Percentiles rank a stretch among this genome's conserved stretches.
Conservation (phyloP, 2,888 invertebrate species). For the Chloromyia formosa region DNA sequence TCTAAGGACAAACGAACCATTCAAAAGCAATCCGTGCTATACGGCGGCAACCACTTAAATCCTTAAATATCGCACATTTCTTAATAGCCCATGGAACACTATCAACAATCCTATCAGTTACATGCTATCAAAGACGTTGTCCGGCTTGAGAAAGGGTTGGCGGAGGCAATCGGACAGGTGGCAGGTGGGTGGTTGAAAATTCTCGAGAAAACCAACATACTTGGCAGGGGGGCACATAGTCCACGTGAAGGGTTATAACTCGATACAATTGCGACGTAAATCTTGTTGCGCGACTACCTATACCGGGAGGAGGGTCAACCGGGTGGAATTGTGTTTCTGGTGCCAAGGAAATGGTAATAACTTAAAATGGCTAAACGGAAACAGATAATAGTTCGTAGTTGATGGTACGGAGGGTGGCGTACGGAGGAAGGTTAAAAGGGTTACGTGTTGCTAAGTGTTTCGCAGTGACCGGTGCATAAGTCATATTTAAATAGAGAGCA, state of each 20-base stretch:
- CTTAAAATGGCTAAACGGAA: conserved; percentile 42
- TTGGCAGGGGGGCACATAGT: background rate
- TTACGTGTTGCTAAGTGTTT: too few species aligned
- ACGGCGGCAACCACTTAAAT: conserved; percentile 15
- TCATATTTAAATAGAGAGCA: too few species aligned
- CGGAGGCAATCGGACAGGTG: background rate
- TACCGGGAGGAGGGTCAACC: background rate
- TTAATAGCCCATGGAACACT: conserved; percentile 26
- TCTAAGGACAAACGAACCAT: background rate
- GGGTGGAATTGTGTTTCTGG: background rate
- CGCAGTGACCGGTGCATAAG: too few species aligned
- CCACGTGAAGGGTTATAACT: conserved; percentile 41
- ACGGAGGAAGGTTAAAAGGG: too few species aligned
- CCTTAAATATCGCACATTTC: conserved; percentile 37
- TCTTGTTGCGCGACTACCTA: conserved; percentile 18
- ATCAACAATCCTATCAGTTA: conserved; percentile 34
- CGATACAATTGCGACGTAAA: conserved; percentile 40
- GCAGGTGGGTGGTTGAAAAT: background rate
- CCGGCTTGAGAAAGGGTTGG: too few species aligned
- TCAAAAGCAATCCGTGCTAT: conserved; percentile 2
- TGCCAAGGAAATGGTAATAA: conserved; percentile 40
- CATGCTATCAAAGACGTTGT: conserved; percentile 13
- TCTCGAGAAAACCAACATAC: conserved; percentile 20
- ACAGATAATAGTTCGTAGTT: conserved; percentile 29
- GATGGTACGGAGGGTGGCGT: background rate